Evolutionary conservation across 2,888 invertebrate genomes (phyloP).

Genomic region (Imbricaverruca yamaguchii): DNA sequence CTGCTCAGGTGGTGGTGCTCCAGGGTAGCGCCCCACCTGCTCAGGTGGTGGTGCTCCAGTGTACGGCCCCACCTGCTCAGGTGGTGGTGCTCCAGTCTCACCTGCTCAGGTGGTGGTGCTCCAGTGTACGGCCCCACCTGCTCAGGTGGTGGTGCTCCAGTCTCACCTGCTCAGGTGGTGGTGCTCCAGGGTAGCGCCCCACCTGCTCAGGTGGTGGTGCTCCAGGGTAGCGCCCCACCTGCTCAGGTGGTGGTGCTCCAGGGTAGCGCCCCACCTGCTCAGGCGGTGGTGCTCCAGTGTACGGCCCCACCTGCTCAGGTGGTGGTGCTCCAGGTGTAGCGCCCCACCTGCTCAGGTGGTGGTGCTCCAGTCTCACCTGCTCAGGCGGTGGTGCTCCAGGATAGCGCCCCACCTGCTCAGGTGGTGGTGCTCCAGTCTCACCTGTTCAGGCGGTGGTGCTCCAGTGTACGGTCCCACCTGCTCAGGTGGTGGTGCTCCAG

Average conservation of each 20-base stretch:
- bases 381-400: neutral
- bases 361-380: neutral
- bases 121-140: neutral
- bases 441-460: too few species aligned
- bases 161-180: neutral
- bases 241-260: too few species aligned
- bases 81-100: too few species aligned
- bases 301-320: neutral
- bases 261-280: neutral
- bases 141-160: neutral
- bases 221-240: too few species aligned
- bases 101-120: too few species aligned
- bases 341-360: neutral
- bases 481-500: too few species aligned
- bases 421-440: too few species aligned
- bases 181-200: neutral
- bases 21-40: neutral
- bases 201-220: too few species aligned
- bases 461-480: too few species aligned
- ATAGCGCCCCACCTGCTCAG: constrained; percentile 45
- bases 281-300: neutral
- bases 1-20: neutral
- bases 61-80: constrained; percentile 43
- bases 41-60: neutral
- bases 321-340: neutral